Conservation (phyloP, 2,888 invertebrate species). For the Aspidiotus rigidus region DNA sequence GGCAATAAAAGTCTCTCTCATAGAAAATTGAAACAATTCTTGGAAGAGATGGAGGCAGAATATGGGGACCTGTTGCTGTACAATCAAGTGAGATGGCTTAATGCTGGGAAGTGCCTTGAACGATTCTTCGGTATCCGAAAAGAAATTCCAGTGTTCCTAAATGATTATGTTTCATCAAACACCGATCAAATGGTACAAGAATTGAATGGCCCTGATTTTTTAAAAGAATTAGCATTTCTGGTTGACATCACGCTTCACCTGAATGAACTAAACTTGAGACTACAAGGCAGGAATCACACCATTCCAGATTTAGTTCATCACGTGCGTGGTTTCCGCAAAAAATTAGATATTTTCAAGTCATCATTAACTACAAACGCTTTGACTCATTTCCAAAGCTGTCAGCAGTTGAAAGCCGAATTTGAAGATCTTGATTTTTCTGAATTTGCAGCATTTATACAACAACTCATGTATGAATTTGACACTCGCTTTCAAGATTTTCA, state of each 20-base stretch:
- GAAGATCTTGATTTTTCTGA: slow-evolving; percentile 22
- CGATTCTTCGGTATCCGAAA: no score
- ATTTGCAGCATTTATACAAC: slow-evolving; percentile 18
- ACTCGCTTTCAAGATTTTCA: slow-evolving; percentile 25
- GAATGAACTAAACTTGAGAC: slow-evolving; percentile 22
- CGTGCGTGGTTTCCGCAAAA: slow-evolving; percentile 23
- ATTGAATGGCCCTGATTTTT: no score
- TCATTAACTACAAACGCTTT: slow-evolving; percentile 13
- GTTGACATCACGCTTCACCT: slow-evolving; percentile 14
- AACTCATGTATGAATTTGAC: slow-evolving; percentile 21
- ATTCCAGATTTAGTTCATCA: slow-evolving; percentile 23
- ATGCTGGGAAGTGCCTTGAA: no score
- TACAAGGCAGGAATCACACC: slow-evolving; percentile 24
- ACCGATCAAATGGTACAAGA: no score
- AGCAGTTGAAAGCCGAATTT: no score
- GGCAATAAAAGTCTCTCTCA: slow-evolving; percentile 27
- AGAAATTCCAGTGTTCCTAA: no score
- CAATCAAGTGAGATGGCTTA: no score
- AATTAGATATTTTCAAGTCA: slow-evolving; percentile 22
- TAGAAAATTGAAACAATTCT: no score
- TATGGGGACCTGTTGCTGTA: no score
- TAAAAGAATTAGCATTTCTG: no score
- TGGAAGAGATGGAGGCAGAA: no score
- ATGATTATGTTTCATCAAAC: no score
- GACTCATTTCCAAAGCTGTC: slow-evolving; percentile 23